These are phyloP conservation scores for Xestia rhomboidea DNA, from an alignment of 2,888 invertebrate genomes.

Conservation along the genomic window DNA sequence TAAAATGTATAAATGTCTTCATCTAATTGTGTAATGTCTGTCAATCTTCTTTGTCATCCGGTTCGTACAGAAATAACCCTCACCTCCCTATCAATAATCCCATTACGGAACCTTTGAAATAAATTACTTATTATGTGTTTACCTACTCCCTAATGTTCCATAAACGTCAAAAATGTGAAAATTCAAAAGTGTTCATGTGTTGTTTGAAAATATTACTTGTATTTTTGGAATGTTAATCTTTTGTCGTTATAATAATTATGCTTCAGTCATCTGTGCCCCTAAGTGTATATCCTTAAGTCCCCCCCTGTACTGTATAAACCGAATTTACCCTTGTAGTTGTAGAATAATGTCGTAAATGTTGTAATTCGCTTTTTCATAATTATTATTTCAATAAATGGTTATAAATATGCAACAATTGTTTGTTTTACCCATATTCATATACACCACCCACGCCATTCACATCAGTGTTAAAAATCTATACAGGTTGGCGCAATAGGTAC, in stretches of 20 bases:
- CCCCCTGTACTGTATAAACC: slow-evolving; percentile 39
- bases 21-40: neutral
- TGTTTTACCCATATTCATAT: neutral
- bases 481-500: neutral
- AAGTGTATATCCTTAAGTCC: neutral
- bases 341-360: slow-evolving; percentile 4
- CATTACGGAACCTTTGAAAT: neutral
- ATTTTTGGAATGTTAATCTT: neutral
- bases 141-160: neutral
- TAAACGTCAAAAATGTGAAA: neutral
- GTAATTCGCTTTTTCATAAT: slow-evolving; percentile 1
- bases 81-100: neutral
- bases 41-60: too few species aligned
- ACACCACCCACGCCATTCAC: too few species aligned
- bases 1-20: neutral
- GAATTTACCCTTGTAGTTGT: slow-evolving; percentile 41
- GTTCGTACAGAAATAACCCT: neutral
- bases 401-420: neutral
- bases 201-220: neutral
- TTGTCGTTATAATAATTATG: neutral
- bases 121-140: neutral
- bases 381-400: slow-evolving; percentile 33
- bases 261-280: neutral
- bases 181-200: neutral
- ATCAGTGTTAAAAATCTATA: too few species aligned